Evolutionary conservation across 2,888 invertebrate species (phyloP), one percentile per base, ranked within the genome.

Genomic region (Seira sanloemensis): DNA sequence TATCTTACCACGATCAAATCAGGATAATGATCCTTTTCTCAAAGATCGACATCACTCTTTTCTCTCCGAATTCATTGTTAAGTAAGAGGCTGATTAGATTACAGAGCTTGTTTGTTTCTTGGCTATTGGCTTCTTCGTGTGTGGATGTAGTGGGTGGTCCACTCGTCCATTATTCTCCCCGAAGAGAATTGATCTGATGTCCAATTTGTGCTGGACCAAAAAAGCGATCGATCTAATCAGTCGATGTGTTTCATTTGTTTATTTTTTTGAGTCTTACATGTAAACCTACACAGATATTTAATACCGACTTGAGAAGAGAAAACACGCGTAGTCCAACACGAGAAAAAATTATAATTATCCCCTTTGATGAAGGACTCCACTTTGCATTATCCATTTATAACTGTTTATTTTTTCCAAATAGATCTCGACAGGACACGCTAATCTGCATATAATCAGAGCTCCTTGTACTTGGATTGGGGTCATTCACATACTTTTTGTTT

Each of bases 371-470:
- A 58, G 58, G 58, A 58, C 58, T 58, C 12, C 58, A 58, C 58
- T 58, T 58, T 58, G 58, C 58, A 58, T 58, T 58, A 4, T 58
- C 58, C 58, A n/a, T 58, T 9, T 58, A 4, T 58, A 58, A 58
- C 58, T 58, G 58, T 58, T 58, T n/a, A n/a, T 18, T 58, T 58
- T 58, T 58, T 58, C 58, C n/a, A 37, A 58, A 58, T 58, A 58
- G 58, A 58, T 58, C n/a, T 58, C 4, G 37, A 37, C 37, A 37
- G 37, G 37, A 37, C 37, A 37, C 5, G 12, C 37, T 80, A 81
- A 76, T 81, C 75, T 81, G 76, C 81, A 81, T 75, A 80, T 67
- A 81, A 18, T 37, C 5, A 4, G 37, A 37, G 37, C n/a, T n/a
- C n/a, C n/a, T n/a, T n/a, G n/a, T n/a, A n/a, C n/a, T n/a, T n/a